Percentiles rank a stretch among this genome's conserved stretches.
These are phyloP conservation scores for Columba guinea DNA, from an alignment of 2,797 vertebrate genomes.

Conservation along the genomic window DNA sequence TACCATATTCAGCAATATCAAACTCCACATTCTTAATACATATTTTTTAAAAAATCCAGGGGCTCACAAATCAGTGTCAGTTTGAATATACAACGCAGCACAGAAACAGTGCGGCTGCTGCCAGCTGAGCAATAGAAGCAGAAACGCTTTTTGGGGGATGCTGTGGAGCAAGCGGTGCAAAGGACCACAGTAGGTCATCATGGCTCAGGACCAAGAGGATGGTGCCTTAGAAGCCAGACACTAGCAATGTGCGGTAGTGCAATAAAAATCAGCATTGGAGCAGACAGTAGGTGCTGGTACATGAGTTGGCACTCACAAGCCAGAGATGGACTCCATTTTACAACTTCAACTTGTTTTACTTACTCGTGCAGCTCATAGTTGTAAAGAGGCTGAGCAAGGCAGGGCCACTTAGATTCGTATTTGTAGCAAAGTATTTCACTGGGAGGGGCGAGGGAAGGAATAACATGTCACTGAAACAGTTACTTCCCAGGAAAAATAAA, in stretches of 20 bases:
- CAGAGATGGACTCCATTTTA: background rate
- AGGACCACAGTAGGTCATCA: accelerated
- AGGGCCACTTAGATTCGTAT: accelerated
- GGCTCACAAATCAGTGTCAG: background rate
- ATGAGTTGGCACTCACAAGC: background rate
- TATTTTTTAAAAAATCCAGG: background rate
- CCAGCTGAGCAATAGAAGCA: background rate
- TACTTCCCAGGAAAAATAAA: background rate
- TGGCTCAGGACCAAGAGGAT: accelerated
- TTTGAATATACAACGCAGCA: background rate
- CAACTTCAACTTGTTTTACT: background rate
- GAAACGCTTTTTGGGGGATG: background rate
- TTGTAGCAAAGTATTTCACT: background rate
- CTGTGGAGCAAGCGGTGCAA: accelerated
- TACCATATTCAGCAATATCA: background rate
- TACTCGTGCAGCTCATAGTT: background rate
- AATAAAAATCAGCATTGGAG: background rate
- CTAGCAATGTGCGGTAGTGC: accelerated
- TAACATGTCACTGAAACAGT: background rate
- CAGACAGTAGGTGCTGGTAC: background rate
- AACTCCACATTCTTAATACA: accelerated
- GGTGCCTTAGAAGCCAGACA: background rate
- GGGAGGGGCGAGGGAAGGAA: background rate
- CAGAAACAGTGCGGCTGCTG: background rate
- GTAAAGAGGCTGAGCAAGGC: background rate